Evolutionary conservation across 2,888 invertebrate species (phyloP).

Genomic region (Drosophila kokeensis): DNA sequence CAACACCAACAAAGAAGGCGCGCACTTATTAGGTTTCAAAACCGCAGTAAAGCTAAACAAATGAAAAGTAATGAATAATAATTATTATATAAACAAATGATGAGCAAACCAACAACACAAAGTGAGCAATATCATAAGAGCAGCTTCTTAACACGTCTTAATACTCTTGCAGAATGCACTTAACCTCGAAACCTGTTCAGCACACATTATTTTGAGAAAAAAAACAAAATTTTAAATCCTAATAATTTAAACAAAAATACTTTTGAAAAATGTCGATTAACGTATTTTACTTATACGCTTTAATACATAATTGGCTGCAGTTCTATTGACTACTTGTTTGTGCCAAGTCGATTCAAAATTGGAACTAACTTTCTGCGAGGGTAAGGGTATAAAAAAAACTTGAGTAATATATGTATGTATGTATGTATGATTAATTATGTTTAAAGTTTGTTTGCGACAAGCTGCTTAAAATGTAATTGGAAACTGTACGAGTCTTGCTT

Average conservation of each 20-base stretch:
- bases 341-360: conserved; percentile 6
- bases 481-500: conserved; percentile 11
- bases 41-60: conserved; percentile 59
- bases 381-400: conserved; percentile 31
- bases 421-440: conserved; percentile 39
- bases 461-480: conserved; percentile 33
- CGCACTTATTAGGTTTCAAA: conserved; percentile 71
- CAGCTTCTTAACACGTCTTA: background rate
- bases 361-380: background rate
- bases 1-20: conserved; percentile 24
- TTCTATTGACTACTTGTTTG: background rate
- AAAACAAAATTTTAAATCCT: no score
- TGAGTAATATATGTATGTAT: conserved; percentile 4
- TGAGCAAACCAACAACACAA: conserved; percentile 60
- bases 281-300: background rate
- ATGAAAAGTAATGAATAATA: conserved; percentile 53
- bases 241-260: conserved; percentile 1
- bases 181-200: background rate
- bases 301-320: background rate
- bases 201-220: background rate
- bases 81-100: conserved; percentile 64
- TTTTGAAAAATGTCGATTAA: background rate
- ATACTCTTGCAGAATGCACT: conserved; percentile 30
- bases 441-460: conserved; percentile 33
- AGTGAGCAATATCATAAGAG: conserved; percentile 10